Conservation (phyloP, 2,888 invertebrate species). For the Limnephilus rhombicus region DNA sequence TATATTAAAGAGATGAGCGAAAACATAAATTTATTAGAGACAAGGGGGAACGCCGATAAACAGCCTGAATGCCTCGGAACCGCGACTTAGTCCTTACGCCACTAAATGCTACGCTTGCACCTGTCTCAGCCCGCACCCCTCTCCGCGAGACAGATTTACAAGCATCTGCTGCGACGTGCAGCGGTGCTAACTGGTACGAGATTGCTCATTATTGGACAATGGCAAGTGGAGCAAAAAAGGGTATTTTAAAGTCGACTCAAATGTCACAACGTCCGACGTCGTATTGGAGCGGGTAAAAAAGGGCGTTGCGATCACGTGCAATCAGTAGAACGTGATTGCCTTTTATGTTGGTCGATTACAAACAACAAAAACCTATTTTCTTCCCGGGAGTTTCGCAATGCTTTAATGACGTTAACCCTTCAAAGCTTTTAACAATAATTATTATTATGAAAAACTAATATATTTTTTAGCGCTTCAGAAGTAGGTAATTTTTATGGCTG, state of each 20-base stretch:
- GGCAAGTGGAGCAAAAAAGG: neutral
- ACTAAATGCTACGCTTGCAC: neutral
- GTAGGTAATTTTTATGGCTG: no score
- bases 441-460: no score
- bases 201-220: conserved; percentile 8
- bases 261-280: neutral
- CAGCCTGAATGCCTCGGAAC: neutral
- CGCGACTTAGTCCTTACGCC: neutral
- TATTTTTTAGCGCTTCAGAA: no score
- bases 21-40: neutral
- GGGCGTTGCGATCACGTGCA: neutral
- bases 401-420: neutral
- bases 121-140: neutral
- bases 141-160: neutral
- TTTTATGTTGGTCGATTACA: neutral
- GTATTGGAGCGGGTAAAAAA: neutral
- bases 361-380: neutral
- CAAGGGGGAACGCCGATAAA: neutral
- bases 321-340: neutral
- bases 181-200: neutral
- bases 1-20: no score
- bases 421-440: neutral
- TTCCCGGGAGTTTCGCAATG: neutral
- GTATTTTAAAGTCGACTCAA: conserved; percentile 5
- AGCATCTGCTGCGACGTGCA: neutral